Base-by-base conservation (phyloP, 2,888 invertebrate genomes). In the Fragum whitleyi region DNA sequence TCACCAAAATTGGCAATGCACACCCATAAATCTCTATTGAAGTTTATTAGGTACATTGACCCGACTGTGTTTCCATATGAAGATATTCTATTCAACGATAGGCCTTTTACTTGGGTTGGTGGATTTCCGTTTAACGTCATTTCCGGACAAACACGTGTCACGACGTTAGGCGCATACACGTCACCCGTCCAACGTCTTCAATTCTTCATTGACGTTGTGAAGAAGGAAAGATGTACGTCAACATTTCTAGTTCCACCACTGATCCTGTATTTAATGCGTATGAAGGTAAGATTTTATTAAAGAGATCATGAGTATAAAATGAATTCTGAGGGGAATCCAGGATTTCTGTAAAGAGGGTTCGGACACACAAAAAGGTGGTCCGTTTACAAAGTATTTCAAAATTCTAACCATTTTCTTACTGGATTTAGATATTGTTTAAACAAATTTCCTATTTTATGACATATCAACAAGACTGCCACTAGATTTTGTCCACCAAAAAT, bases 1-100 rank as follows among this genome's bases (percentile, higher is more conserved):
- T 57, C 68, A 5, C 82, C 82, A n/a, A 82, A 78, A 36, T 36
- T 76, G 11, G 68, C 76, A 0, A 51, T 76, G 1, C 78, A 79
- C 32, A 76, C 69, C 3, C 69, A 79, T 28, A 51, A 32, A 39
- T 47, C 57, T 14, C 11, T n/a, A 0, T 1, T 57, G 29, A 7
- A 1, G 16, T 32, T 21, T 28, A 2, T 23, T 19, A 29, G n/a
- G 29, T 39, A 16, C 36, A 42, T 47, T n/a, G 23, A 72, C 21
- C 16, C n/a, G 21, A 21, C 16, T 16, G 67, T 55, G 0, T 69
- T 28, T 29, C 53, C 69, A 28, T 5, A 51, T 6, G 69, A 51
- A 2, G 53, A 69, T 19, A 53, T 71, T 26, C 21, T 21, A 11
- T 67, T 70, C 26, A 74, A 74, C 59, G 74, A 79, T 47, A 39